Conservation (phyloP, 2,797 vertebrate genomes). For the Oryzias dopingdopingensis region DNA sequence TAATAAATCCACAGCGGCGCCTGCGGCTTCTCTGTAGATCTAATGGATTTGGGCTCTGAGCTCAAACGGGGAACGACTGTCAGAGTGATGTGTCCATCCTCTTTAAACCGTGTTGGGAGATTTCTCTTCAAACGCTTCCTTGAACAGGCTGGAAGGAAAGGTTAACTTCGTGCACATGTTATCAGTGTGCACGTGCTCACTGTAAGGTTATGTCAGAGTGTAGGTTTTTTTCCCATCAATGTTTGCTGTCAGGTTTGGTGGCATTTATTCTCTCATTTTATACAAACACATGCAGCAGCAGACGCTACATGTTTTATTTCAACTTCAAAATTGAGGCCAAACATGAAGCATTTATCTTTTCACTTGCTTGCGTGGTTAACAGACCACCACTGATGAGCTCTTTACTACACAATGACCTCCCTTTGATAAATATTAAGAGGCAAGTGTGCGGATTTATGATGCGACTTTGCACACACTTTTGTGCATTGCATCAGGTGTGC, state of each 20-base stretch:
- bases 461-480: conserved; percentile 22
- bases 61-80: conserved; percentile 9
- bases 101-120: not conserved
- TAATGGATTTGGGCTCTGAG: conserved; percentile 25
- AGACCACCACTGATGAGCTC: conserved; percentile 14
- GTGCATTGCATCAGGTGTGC: conserved; percentile 3
- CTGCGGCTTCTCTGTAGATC: conserved; percentile 21
- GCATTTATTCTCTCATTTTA: no score
- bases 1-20: conserved; percentile 27
- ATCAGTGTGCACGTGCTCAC: conserved; percentile 1
- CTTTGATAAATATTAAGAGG: conserved; percentile 51
- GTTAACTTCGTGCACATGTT: not conserved
- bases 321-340: conserved; percentile 3
- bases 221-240: not conserved
- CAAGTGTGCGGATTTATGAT: conserved; percentile 17
- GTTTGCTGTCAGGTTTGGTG: not conserved
- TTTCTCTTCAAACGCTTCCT: not conserved
- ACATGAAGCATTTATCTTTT: conserved; percentile 10
- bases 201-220: not conserved
- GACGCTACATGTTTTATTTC: conserved; percentile 6
- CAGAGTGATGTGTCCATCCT: conserved; percentile 15
- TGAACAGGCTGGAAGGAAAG: not conserved
- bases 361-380: conserved; percentile 31
- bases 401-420: conserved; percentile 39
- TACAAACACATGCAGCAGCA: no score